phyloP scores from a whole-genome alignment of 2,113 vertebrate genomes.

The Pseudonaja textilis region DNA sequence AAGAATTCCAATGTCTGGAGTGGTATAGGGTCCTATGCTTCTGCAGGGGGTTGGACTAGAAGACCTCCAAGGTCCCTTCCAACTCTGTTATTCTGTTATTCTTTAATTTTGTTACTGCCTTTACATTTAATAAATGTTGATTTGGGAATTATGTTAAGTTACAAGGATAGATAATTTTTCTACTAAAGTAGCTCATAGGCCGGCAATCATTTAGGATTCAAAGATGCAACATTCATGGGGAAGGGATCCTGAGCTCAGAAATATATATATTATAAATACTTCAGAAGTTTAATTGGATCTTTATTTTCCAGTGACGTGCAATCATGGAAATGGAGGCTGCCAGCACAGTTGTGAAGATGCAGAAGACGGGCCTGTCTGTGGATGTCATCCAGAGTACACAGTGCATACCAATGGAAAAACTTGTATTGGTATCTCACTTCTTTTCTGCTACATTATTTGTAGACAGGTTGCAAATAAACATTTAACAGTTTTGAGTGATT shows the following conservation, averaged over 20 bases:
- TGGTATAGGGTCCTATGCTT: not conserved
- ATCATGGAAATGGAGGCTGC: slow-evolving; percentile 95
- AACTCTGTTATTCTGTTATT: not conserved
- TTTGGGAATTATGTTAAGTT: not conserved
- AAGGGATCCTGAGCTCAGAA: not conserved
- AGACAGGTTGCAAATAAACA: not conserved
- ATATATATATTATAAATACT: slow-evolving; percentile 23
- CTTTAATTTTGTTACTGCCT: not conserved
- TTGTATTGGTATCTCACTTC: slow-evolving; percentile 83
- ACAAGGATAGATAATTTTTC: not conserved
- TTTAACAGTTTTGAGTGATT: not conserved
- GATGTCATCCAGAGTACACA: slow-evolving; percentile 87
- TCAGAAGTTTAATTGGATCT: slow-evolving; percentile 25
- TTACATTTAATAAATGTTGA: not conserved
- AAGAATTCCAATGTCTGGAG: not conserved
- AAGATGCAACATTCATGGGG: fast-evolving
- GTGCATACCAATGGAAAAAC: slow-evolving; percentile 84
- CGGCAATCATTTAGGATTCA: not conserved
- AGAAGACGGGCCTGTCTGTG: slow-evolving; percentile 84
- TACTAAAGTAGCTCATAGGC: not conserved
- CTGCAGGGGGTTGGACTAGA: not conserved
- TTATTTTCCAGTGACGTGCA: slow-evolving; percentile 86
- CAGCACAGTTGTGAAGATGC: slow-evolving; percentile 95
- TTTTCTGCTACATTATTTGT: not conserved
- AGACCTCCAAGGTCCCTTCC: not conserved